Evolutionary conservation across 2,113 vertebrate species (phyloP).

Genomic region (Salvator merianae): DNA sequence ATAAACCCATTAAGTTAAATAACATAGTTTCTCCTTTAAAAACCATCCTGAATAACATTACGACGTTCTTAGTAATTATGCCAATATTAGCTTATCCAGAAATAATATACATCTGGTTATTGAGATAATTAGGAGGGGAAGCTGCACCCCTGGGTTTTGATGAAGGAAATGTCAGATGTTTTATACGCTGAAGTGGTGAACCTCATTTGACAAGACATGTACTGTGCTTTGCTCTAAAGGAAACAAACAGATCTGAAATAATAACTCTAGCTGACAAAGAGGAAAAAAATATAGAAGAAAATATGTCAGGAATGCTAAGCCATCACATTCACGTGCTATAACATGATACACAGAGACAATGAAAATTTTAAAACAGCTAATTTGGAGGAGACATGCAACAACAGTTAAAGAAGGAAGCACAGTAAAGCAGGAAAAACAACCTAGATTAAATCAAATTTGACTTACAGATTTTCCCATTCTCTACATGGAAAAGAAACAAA

Average conservation of each 20-base stretch:
- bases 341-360: conserved; percentile 1
- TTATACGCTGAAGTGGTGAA: not conserved
- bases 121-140: not conserved
- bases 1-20: not conserved
- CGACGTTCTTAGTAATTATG: not conserved
- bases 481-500: conserved; percentile 84
- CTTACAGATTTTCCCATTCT: conserved; percentile 98
- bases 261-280: not conserved
- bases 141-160: not conserved
- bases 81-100: conserved; percentile 10
- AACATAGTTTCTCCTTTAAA: not conserved
- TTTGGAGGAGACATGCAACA: conserved; percentile 30
- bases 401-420: conserved; percentile 22
- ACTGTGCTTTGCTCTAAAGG: not conserved
- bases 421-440: conserved; percentile 11
- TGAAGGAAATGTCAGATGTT: conserved; percentile 19
- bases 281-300: not conserved
- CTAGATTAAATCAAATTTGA: conserved; percentile 65
- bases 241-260: not conserved
- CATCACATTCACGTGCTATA: conserved; percentile 19
- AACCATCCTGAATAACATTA: not conserved
- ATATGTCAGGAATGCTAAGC: not conserved
- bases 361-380: conserved; percentile 2
- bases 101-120: not conserved
- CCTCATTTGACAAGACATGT: not conserved